phyloP scores from a whole-genome alignment of 2,797 vertebrate genomes.

The Leptodactylus fallax region DNA sequence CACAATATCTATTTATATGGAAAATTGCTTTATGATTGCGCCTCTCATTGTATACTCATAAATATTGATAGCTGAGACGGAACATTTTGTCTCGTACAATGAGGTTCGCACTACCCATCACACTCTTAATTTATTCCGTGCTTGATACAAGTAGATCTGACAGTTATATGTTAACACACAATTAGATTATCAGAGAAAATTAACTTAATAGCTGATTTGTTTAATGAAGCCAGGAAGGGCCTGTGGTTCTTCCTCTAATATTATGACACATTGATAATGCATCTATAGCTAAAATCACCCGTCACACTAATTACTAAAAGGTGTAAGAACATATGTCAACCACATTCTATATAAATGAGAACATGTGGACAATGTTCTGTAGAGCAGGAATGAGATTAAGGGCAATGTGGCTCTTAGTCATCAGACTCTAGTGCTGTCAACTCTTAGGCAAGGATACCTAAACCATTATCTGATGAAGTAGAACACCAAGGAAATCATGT shows the following conservation, averaged over 20 bases:
- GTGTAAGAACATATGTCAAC: conserved; percentile 19
- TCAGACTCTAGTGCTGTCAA: not conserved
- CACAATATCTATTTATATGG: conserved; percentile 34
- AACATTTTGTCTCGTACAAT: conserved; percentile 28
- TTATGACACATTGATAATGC: conserved; percentile 15
- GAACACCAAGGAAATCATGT: not conserved
- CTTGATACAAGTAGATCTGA: conserved; percentile 37
- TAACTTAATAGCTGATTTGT: conserved; percentile 14
- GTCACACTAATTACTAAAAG: conserved; percentile 17
- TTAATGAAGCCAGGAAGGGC: conserved; percentile 15
- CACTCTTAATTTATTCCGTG: conserved; percentile 1
- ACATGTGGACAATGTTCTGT: not conserved
- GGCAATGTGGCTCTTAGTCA: not conserved
- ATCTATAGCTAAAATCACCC: not conserved
- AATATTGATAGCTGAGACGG: conserved; percentile 42
- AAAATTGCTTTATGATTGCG: conserved; percentile 48
- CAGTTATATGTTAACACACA: conserved; percentile 11
- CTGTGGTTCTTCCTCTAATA: not conserved
- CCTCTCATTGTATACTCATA: conserved; percentile 47
- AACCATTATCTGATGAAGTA: not conserved
- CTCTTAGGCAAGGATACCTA: not conserved
- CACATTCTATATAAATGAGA: not conserved
- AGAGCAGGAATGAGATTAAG: not conserved
- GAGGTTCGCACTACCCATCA: conserved; percentile 1
- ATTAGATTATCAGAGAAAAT: conserved; percentile 8